Percentiles rank a stretch among this genome's conserved stretches.
These are phyloP conservation scores for Nesospiza acunhae DNA, from an alignment of 2,113 vertebrate species.

Conservation along the genomic window DNA sequence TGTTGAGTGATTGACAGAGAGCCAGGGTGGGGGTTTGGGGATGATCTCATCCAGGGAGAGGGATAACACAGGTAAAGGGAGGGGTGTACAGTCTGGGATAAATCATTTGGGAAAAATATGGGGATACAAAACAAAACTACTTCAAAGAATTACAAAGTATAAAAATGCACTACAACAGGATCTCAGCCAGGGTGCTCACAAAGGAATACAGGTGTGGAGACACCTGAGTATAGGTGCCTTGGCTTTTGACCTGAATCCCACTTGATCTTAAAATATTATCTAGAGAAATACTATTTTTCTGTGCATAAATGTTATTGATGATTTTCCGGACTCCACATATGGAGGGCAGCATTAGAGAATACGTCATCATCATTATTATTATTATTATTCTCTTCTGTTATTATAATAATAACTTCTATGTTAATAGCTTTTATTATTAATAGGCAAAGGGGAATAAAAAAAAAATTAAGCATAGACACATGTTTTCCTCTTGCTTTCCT, in stretches of 20 bases:
- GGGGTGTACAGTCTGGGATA: too few species aligned
- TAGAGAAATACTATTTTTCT: not conserved
- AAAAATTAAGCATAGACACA: not conserved
- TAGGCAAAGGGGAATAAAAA: not conserved
- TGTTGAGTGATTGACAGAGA: too few species aligned
- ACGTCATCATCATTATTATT: too few species aligned
- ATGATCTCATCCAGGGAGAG: too few species aligned
- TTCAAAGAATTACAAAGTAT: too few species aligned
- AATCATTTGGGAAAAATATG: too few species aligned
- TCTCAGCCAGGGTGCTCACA: not conserved
- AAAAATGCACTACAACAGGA: not conserved
- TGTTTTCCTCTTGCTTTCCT: not conserved
- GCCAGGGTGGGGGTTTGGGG: too few species aligned
- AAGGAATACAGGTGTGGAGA: not conserved
- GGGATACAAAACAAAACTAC: too few species aligned
- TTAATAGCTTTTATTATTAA: not conserved
- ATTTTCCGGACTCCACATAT: not conserved
- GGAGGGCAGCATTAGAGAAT: not conserved
- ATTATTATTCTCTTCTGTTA: not conserved
- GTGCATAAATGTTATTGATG: fast-evolving
- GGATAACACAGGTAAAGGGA: too few species aligned
- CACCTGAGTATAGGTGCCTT: not conserved
- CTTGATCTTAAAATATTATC: not conserved
- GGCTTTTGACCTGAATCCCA: not conserved
- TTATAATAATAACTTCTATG: too few species aligned